Evolutionary conservation across 2,113 vertebrate genomes (phyloP).

Genomic region (Hippocampus comes): DNA sequence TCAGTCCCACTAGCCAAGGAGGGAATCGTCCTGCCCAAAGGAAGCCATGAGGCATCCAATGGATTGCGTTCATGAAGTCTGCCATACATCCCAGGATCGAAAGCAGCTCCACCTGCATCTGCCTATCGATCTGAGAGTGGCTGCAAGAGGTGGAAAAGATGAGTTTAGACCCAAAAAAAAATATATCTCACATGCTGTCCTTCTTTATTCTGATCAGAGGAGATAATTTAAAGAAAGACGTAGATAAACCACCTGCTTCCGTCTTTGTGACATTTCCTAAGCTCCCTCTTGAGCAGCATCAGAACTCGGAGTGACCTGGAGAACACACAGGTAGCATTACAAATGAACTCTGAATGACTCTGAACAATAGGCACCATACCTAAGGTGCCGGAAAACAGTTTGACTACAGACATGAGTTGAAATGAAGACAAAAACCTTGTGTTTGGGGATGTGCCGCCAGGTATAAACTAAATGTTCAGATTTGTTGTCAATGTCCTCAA

Average conservation of each 20-base stretch:
- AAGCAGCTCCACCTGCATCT: conserved; percentile 72
- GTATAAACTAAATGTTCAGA: no score
- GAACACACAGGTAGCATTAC: neutral
- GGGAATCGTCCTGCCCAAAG: conserved; percentile 88
- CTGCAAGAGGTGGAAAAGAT: conserved; percentile 8
- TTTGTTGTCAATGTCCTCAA: no score
- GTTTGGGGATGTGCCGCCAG: no score
- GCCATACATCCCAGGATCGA: conserved; percentile 74
- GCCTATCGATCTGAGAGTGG: conserved; percentile 38
- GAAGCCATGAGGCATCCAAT: conserved; percentile 89
- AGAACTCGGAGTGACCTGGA: conserved; percentile 70
- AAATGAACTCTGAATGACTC: neutral
- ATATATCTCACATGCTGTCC: neutral
- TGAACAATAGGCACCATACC: no score
- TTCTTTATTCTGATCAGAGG: neutral
- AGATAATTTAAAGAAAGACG: neutral
- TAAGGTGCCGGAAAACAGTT: no score
- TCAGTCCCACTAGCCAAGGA: conserved; percentile 86
- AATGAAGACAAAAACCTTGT: neutral
- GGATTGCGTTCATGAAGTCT: conserved; percentile 85
- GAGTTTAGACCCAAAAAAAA: neutral
- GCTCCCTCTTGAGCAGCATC: conserved; percentile 61
- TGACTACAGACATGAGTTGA: neutral
- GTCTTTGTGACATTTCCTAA: conserved; percentile 31
- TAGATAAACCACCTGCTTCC: conserved; percentile 46